Conservation (phyloP, 2,797 vertebrate species). For the Denticeps clupeoides region DNA sequence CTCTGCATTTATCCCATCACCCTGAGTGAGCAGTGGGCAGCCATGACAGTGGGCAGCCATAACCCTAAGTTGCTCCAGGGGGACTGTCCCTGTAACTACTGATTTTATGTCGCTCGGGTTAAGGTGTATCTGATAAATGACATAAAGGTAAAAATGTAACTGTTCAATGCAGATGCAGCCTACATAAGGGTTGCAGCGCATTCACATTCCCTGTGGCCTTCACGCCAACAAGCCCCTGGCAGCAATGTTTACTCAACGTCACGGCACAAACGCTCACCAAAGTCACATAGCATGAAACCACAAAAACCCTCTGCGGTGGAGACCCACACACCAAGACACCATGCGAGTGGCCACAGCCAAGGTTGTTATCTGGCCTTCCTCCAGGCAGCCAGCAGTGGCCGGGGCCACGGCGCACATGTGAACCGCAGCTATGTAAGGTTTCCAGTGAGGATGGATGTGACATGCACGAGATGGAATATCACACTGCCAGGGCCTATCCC, state of each 20-base stretch:
- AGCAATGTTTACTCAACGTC: constrained; percentile 43
- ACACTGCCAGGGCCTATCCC: neutral
- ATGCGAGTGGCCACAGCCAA: constrained; percentile 25
- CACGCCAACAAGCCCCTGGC: constrained; percentile 22
- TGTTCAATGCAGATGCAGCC: too few relatives aligned
- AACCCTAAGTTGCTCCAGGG: too few relatives aligned
- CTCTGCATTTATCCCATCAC: too few relatives aligned
- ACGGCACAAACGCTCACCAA: constrained; percentile 36
- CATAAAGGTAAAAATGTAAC: too few relatives aligned
- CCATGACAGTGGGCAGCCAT: too few relatives aligned
- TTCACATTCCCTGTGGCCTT: neutral
- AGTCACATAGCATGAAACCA: constrained; percentile 45
- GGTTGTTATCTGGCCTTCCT: constrained; percentile 24
- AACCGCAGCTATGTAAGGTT: constrained; percentile 40
- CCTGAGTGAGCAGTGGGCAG: too few relatives aligned
- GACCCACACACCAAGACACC: neutral
- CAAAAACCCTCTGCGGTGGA: constrained; percentile 27
- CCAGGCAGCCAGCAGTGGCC: constrained; percentile 46
- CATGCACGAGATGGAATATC: constrained; percentile 11
- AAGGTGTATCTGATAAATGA: too few relatives aligned
- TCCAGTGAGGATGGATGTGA: constrained; percentile 28
- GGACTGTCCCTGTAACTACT: too few relatives aligned
- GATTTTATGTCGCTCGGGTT: too few relatives aligned
- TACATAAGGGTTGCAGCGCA: neutral
- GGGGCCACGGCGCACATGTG: constrained; percentile 49